Conservation (phyloP, 2,797 vertebrate genomes). For the Pygocentrus nattereri region DNA sequence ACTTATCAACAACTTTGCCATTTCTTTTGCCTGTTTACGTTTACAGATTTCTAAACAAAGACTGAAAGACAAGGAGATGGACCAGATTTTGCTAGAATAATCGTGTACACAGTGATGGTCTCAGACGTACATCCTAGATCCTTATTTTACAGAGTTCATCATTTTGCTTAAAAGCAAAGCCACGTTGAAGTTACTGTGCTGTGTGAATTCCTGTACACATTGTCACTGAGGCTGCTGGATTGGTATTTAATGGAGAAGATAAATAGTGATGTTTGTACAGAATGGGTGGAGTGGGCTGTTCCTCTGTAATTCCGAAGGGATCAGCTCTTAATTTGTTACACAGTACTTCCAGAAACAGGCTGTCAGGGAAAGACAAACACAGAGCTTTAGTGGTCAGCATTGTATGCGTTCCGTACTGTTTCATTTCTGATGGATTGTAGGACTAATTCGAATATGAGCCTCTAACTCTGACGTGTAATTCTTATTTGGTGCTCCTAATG, state of each 20-base stretch:
- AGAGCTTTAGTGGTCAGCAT: conserved; percentile 1
- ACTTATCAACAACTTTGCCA: background rate
- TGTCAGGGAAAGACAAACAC: conserved; percentile 57
- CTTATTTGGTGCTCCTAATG: background rate
- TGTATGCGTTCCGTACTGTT: background rate
- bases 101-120: conserved; percentile 27
- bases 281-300: conserved; percentile 20
- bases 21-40: background rate
- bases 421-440: background rate
- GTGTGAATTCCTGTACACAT: conserved; percentile 59
- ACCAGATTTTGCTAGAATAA: background rate
- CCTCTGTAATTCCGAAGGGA: conserved; percentile 1
- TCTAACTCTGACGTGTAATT: background rate
- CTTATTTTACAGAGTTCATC: conserved; percentile 41
- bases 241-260: conserved; percentile 49
- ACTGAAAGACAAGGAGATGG: background rate
- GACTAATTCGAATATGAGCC: background rate
- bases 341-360: conserved; percentile 89
- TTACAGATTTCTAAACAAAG: conserved; percentile 41
- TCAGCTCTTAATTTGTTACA: conserved; percentile 78
- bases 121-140: conserved; percentile 48
- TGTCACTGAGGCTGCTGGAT: conserved; percentile 38
- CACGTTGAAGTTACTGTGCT: conserved; percentile 43
- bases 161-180: conserved; percentile 73
- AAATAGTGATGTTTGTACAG: conserved; percentile 54